Conservation (phyloP, 2,888 invertebrate species). For the Thumatha senex region DNA sequence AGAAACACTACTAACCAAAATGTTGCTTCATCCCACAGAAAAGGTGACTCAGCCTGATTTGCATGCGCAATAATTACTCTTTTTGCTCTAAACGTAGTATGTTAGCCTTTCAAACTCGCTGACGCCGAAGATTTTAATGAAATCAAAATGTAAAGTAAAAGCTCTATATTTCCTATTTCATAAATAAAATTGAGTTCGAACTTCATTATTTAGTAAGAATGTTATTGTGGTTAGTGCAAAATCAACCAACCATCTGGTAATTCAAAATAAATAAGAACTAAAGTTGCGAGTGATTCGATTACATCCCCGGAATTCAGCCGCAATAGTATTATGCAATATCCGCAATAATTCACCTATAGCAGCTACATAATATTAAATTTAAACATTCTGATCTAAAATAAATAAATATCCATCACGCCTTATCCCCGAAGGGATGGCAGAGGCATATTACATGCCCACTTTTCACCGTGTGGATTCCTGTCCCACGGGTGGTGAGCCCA, state of each 20-base stretch:
- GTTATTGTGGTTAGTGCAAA: slow-evolving; percentile 60
- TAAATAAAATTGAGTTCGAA: neutral
- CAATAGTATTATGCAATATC: slow-evolving; percentile 64
- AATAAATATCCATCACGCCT: no score
- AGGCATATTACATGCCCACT: no score
- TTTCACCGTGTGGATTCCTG: no score
- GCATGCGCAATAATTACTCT: slow-evolving; percentile 6
- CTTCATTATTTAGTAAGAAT: slow-evolving; percentile 48
- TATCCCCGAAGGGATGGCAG: no score
- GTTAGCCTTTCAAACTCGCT: slow-evolving; percentile 5
- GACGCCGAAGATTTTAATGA: slow-evolving; percentile 23
- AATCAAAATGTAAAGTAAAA: no score
- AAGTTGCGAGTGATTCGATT: slow-evolving; percentile 28
- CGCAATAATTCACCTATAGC: slow-evolving; percentile 38
- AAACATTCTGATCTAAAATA: neutral
- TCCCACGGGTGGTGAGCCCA: no score
- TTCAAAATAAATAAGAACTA: slow-evolving; percentile 8
- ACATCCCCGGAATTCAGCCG: slow-evolving; percentile 41
- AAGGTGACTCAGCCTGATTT: slow-evolving; percentile 1
- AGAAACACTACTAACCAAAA: no score
- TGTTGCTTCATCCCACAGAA: neutral
- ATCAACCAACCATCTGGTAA: slow-evolving; percentile 33
- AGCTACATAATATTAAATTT: no score
- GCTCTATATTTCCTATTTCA: slow-evolving; percentile 12
- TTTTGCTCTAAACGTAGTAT: neutral